phyloP scores from a whole-genome alignment of 2,113 vertebrate species.

The Chionomys nivalis region DNA sequence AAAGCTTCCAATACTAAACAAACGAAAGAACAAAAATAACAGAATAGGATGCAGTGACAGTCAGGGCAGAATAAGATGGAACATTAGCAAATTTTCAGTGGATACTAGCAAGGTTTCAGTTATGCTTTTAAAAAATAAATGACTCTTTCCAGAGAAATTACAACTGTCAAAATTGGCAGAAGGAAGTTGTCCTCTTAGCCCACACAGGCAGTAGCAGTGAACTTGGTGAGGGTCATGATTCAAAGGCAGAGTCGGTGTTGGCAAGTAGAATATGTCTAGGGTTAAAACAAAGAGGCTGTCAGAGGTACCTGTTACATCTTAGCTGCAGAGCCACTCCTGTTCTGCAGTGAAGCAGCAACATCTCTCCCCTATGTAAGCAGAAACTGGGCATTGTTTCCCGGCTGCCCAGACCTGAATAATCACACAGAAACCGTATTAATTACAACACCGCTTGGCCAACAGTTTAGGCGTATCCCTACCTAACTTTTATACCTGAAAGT shows the following conservation, averaged over 20 bases:
- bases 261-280: fast-evolving
- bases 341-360: background rate
- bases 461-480: too few species aligned
- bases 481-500: too few species aligned
- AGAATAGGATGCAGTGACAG: background rate
- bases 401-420: too few species aligned
- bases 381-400: too few species aligned
- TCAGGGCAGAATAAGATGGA: background rate
- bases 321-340: background rate
- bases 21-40: background rate
- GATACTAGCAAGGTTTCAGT: background rate
- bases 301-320: background rate
- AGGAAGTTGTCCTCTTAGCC: background rate
- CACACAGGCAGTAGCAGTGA: background rate
- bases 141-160: background rate
- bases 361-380: too few species aligned
- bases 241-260: background rate
- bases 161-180: background rate
- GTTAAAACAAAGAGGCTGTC: background rate
- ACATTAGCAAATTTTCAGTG: background rate
- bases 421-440: too few species aligned
- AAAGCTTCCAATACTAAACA: background rate
- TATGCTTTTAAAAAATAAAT: background rate
- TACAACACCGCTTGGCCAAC: too few species aligned
- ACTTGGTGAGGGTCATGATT: background rate